Evolutionary conservation across 1,140 invertebrate genomes (phyloP), one percentile per base, ranked within the genome.

Genomic region (Drosophila hydei): DNA sequence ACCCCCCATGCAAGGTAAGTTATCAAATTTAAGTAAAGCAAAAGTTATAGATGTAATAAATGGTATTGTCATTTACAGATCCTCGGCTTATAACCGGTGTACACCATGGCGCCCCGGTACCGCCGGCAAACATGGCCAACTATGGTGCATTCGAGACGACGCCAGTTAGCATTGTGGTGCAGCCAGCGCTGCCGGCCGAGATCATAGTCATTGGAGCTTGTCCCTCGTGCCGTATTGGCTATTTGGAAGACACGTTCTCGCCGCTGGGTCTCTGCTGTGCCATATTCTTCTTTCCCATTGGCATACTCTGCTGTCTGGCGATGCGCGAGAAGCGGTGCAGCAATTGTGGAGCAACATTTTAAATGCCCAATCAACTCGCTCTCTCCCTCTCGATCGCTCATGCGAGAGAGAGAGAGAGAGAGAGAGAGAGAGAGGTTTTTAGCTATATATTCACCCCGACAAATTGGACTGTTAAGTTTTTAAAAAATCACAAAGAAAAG

Each of bases 221-320:
- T 92, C 96, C 96, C 51, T 94, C 95, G 6, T 97, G 96, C 89
- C 92, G 95, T 79, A 95, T 96, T 75, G 96, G 96, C 9, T 92
- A 95, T 30, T 89, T 97, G 52, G 95, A 96, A 91, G 96, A 97
- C 87, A 95, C 96, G 80, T 96, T 94, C 76, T 95, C 96, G 2
- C 95, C 95, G 79, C 91, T 95, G 14, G 96, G 96, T 23, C 90
- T 97, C 1, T 93, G 94, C 18, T 96, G 96, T 92, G 96, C 96
- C 4, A 96, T 97, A 68, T 92, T 96, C 45, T 97, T 96, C 90
- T 97, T 97, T 72, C 96, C 96, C 0, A 45, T 97, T 30, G 96
- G 96, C 38, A 94, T 97, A 48, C 90, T 97, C 0, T 96, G 95
- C 80, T 97, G 96, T 85, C 88, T 97, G 36, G 92, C 94, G 0